phyloP scores from a whole-genome alignment of 1,140 invertebrate genomes.

The Anastrepha ludens region DNA sequence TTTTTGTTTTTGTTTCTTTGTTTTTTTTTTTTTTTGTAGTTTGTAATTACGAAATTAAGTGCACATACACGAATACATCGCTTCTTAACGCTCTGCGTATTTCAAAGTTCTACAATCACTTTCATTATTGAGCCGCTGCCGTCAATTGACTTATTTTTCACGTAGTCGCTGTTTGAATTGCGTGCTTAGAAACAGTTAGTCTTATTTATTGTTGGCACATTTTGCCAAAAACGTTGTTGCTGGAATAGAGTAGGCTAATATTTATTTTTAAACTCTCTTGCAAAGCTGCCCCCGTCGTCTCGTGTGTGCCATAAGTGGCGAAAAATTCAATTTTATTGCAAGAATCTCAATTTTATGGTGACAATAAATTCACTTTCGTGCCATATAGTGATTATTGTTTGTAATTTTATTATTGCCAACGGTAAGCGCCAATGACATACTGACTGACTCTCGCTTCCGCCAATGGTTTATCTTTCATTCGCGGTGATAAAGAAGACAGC shows the following conservation, averaged over 20 bases:
- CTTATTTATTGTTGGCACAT: conserved; percentile 30
- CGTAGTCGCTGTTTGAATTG: conserved; percentile 9
- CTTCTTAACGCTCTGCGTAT: too few species aligned
- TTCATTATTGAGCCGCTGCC: background rate
- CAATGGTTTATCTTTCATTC: background rate
- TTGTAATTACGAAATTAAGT: too few species aligned
- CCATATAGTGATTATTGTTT: conserved; percentile 4
- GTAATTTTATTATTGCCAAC: conserved; percentile 40
- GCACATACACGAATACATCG: too few species aligned
- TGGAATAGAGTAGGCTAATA: background rate
- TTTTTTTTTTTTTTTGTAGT: too few species aligned
- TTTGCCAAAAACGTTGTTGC: background rate
- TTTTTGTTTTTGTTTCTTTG: too few species aligned
- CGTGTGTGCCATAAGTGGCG: background rate
- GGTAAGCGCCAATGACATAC: background rate
- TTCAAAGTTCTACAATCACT: too few species aligned
- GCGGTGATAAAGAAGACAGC: background rate
- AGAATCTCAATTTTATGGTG: conserved; percentile 39
- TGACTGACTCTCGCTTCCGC: background rate
- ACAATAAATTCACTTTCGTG: conserved; percentile 27
- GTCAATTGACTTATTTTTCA: conserved; percentile 3
- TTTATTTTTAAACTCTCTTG: background rate
- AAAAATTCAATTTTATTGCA: conserved; percentile 39
- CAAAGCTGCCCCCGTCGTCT: background rate
- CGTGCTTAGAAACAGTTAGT: conserved; percentile 13